These are phyloP conservation scores for Dryoscopus gambensis DNA, from an alignment of 2,113 vertebrate genomes.

Conservation along the genomic window DNA sequence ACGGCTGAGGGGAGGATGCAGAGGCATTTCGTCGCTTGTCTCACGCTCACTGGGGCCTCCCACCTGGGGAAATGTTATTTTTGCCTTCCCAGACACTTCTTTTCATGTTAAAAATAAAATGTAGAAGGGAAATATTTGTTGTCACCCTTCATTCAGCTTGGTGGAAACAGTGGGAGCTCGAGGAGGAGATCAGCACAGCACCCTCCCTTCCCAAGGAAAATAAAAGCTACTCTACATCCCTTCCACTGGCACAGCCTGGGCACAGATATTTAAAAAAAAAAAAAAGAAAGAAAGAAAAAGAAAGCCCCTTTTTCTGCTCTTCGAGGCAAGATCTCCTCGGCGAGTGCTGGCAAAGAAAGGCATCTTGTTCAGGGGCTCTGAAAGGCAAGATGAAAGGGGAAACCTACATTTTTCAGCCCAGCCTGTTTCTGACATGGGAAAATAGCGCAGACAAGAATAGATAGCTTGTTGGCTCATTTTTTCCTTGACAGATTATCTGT, in stretches of 20 bases:
- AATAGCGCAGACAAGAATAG: slow-evolving; percentile 76
- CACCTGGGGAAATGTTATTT: slow-evolving; percentile 12
- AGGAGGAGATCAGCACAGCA: slow-evolving; percentile 2
- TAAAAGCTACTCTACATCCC: slow-evolving; percentile 67
- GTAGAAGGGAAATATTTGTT: not conserved
- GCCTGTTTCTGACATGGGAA: slow-evolving; percentile 77
- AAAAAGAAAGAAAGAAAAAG: not conserved
- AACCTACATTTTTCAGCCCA: slow-evolving; percentile 73
- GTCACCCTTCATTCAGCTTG: not conserved
- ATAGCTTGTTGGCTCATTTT: slow-evolving; percentile 71
- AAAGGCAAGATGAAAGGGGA: slow-evolving; percentile 74
- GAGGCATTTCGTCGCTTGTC: not conserved
- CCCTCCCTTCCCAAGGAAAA: slow-evolving; percentile 66
- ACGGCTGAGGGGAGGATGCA: not conserved
- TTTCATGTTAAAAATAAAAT: slow-evolving; percentile 52
- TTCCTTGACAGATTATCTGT: slow-evolving; percentile 74
- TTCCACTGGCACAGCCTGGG: slow-evolving; percentile 43
- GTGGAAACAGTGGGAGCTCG: slow-evolving; percentile 49
- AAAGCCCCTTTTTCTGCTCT: slow-evolving; percentile 63
- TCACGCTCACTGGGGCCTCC: not conserved
- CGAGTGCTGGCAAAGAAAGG: slow-evolving; percentile 70
- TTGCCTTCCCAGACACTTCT: slow-evolving; percentile 11
- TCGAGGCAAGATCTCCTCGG: slow-evolving; percentile 56
- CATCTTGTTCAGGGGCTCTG: slow-evolving; percentile 72
- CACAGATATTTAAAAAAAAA: not conserved